phyloP scores from a whole-genome alignment of 2,113 vertebrate genomes.

The Actenoides hombroni region DNA sequence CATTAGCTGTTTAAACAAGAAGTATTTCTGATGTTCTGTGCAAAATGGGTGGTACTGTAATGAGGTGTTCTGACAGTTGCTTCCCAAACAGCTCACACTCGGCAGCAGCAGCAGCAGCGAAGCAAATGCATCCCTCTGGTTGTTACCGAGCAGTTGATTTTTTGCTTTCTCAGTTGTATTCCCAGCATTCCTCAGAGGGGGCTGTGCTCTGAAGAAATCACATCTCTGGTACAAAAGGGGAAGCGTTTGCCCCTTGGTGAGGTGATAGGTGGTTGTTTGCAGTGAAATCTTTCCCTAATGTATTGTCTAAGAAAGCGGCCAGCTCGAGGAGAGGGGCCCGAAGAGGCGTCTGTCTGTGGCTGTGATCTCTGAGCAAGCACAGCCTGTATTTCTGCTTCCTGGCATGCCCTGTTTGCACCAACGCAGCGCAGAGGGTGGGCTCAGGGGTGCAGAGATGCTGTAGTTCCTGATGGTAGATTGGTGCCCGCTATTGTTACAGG shows the following conservation, averaged over 20 bases:
- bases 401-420: fast-evolving
- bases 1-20: neutral
- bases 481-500: fast-evolving
- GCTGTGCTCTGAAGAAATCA: neutral
- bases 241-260: neutral
- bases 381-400: neutral
- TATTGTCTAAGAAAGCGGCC: neutral
- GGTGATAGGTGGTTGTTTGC: neutral
- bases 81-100: neutral
- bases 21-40: neutral
- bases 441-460: neutral
- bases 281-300: neutral
- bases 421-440: no score
- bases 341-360: neutral
- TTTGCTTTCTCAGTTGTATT: neutral
- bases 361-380: neutral
- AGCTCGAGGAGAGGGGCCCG: fast-evolving
- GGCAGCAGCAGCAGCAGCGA: neutral
- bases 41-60: neutral
- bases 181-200: neutral
- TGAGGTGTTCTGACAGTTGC: neutral
- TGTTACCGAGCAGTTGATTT: neutral
- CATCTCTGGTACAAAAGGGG: neutral
- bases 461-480: no score
- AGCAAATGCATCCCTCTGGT: neutral